phyloP scores from a whole-genome alignment of 2,797 vertebrate species.

The Intellagama lesueurii region DNA sequence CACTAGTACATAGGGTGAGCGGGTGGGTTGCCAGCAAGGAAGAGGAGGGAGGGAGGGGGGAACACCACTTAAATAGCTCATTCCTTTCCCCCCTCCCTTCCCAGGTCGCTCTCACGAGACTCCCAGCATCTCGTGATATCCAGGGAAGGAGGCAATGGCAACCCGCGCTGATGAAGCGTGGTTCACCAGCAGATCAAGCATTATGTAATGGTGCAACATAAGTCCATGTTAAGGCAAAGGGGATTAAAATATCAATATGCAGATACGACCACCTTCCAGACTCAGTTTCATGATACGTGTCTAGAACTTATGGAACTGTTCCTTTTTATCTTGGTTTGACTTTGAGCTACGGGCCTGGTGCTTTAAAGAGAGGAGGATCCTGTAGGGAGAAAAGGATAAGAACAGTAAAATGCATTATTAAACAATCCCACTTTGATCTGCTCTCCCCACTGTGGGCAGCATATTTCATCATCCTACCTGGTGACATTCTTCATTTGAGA shows the following conservation, averaged over 20 bases:
- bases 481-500: conserved; percentile 52
- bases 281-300: not conserved
- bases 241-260: rapidly evolving
- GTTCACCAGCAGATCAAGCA: too few relatives aligned
- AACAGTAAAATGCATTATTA: conserved; percentile 69
- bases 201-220: not conserved
- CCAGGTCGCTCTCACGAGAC: too few relatives aligned
- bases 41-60: too few relatives aligned
- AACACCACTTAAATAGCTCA: too few relatives aligned
- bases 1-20: too few relatives aligned
- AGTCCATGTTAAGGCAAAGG: not conserved
- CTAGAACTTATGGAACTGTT: conserved; percentile 7
- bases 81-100: not conserved
- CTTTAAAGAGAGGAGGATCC: conserved; percentile 45
- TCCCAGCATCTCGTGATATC: too few relatives aligned
- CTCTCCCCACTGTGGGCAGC: conserved; percentile 60
- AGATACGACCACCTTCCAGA: rapidly evolving
- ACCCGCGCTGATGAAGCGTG: too few relatives aligned
- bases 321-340: conserved; percentile 40
- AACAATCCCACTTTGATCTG: conserved; percentile 54
- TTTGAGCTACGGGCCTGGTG: not conserved
- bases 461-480: conserved; percentile 56
- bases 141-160: too few relatives aligned
- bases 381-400: conserved; percentile 48
- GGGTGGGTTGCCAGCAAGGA: too few relatives aligned